phyloP scores from a whole-genome alignment of 2,888 invertebrate species.

The Meliscaeva auricollis region DNA sequence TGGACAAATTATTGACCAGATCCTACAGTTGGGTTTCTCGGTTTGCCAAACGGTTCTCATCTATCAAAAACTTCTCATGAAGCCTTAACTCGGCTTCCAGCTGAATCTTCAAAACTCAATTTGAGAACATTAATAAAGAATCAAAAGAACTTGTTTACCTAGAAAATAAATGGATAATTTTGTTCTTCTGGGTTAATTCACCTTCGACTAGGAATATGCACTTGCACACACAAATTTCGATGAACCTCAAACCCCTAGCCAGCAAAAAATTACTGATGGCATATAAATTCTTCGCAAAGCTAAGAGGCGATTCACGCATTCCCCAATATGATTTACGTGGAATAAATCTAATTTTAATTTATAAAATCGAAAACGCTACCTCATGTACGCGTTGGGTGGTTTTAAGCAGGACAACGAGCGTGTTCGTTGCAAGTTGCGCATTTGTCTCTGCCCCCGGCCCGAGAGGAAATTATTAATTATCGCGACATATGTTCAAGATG shows the following conservation, averaged over 20 bases:
- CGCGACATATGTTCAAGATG: constrained; percentile 74
- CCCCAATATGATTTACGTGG: constrained; percentile 81
- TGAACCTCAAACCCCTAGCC: not conserved
- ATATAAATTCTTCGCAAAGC: constrained; percentile 51
- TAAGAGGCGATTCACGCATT: constrained; percentile 68
- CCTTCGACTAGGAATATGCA: constrained; percentile 5
- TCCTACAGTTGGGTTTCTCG: too few species aligned
- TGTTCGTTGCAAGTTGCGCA: constrained; percentile 68
- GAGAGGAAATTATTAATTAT: constrained; percentile 77
- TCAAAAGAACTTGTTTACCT: too few species aligned
- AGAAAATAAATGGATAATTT: too few species aligned
- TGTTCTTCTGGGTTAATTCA: constrained; percentile 26
- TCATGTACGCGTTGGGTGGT: constrained; percentile 78
- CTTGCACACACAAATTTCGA: not conserved
- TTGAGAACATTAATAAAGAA: too few species aligned
- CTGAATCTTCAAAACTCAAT: too few species aligned
- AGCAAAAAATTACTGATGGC: not conserved
- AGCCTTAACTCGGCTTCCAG: too few species aligned
- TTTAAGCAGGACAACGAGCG: constrained; percentile 64
- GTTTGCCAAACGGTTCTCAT: too few species aligned
- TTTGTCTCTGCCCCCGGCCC: constrained; percentile 64
- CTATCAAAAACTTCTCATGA: too few species aligned
- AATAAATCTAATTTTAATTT: constrained; percentile 82
- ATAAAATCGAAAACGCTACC: constrained; percentile 79
- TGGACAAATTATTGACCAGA: too few species aligned